Base-by-base conservation (phyloP, 1,140 invertebrate species). In the Drosophila truncata region DNA sequence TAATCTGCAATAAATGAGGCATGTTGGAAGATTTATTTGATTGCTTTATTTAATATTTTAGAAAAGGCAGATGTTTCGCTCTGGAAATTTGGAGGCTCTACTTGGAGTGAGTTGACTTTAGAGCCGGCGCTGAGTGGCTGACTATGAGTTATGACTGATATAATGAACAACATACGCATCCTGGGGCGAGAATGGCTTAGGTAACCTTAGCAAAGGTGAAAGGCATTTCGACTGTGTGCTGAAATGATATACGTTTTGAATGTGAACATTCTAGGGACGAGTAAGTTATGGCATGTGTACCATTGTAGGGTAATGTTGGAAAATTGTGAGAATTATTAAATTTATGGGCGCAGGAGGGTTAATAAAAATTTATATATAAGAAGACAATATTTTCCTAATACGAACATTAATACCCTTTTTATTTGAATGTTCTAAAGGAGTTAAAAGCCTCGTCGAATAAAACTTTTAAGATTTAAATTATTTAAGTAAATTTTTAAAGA, bases 1-100 rank as follows among this genome's bases (percentile, higher is more conserved):
- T 91, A 91, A 91, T 91, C 87, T 91, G 87, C 87, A 91, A 91
- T 91, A 91, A 91, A 91, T 91, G 87, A 91, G 87, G 87, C 87
- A 91, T 91, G 87, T 87, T 91, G 83, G 80, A 91, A 91, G 87
- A 91, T 91, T 91, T 91, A 91, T 91, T 91, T 91, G 87, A 91
- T 91, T 90, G 85, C 85, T 88, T 88, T 88, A 88, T 88, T 88
- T 90, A 90, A 88, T 88, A 88, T 88, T 88, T 90, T 88, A 88
- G 78, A 90, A 66, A 69, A 90, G 85, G 85, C 84, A 88, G 84
- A 88, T 88, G 85, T 84, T 90, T 57, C 73, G 67, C 72, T 29
- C 29, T 4, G 61, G 18, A 23, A 54, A 54, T 6, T 35, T 4
- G 11, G 42, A 44, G 27, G 41, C 25, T 33, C 29, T n/a, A 20